A percentile compares a stretch with the other conserved stretches of the same genome.
Conservation (phyloP, 2,888 invertebrate genomes). For the Cerastis rubricosa region DNA sequence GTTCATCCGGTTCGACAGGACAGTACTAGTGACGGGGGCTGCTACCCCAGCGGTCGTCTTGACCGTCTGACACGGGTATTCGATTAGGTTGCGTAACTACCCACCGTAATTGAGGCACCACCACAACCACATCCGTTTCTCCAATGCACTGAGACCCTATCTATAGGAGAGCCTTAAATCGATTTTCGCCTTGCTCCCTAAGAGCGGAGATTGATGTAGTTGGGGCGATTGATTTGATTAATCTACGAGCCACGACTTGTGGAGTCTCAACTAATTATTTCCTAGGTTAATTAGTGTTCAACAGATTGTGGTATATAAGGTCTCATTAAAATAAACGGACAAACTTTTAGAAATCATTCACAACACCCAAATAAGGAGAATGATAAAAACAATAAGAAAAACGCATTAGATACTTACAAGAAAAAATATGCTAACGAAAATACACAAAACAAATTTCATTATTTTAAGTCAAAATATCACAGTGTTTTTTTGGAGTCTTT, state of each 20-base stretch:
- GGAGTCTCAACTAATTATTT: not conserved
- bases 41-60: conserved; percentile 57
- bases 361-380: too few relatives aligned
- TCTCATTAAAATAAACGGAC: too few relatives aligned
- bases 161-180: conserved; percentile 41
- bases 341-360: too few relatives aligned
- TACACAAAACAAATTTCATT: too few relatives aligned
- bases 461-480: too few relatives aligned
- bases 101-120: conserved; percentile 70
- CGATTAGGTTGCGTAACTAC: conserved; percentile 75
- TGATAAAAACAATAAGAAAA: too few relatives aligned
- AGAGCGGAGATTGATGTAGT: conserved; percentile 30
- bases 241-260: not conserved
- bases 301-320: not conserved
- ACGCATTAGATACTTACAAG: too few relatives aligned
- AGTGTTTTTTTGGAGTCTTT: too few relatives aligned
- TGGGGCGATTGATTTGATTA: conserved; percentile 22
- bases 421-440: too few relatives aligned
- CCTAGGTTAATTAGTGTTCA: not conserved
- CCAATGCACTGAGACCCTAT: conserved; percentile 24
- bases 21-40: conserved; percentile 39
- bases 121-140: conserved; percentile 52
- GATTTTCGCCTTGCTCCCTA: conserved; percentile 44
- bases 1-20: conserved; percentile 49
- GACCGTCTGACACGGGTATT: conserved; percentile 76